These are phyloP conservation scores for Macaca mulatta DNA, from an alignment of 2,113 vertebrate genomes.

Conservation along the genomic window DNA sequence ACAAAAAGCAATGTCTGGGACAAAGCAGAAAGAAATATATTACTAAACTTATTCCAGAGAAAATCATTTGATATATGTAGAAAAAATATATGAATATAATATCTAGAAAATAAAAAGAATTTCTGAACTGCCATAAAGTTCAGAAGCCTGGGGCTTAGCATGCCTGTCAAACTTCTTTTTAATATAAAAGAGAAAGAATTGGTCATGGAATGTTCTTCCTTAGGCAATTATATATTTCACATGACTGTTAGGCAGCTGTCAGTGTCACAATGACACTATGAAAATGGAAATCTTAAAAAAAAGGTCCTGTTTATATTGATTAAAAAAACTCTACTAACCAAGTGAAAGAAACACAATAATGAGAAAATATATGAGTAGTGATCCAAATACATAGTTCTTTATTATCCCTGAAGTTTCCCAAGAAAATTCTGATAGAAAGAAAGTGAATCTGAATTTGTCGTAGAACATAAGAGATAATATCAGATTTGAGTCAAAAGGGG, in stretches of 20 bases:
- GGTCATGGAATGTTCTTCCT: constrained; percentile 64
- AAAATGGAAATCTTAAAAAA: constrained; percentile 69
- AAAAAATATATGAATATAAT: constrained; percentile 71
- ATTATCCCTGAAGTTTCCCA: constrained; percentile 49
- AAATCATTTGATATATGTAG: constrained; percentile 58
- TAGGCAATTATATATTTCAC: constrained; percentile 74
- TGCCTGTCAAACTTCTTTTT: constrained; percentile 76
- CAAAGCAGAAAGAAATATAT: constrained; percentile 51
- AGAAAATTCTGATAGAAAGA: constrained; percentile 45
- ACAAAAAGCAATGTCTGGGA: not conserved
- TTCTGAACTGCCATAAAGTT: constrained; percentile 72
- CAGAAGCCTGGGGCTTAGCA: constrained; percentile 66
- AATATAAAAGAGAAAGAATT: constrained; percentile 71
- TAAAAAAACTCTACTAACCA: constrained; percentile 39
- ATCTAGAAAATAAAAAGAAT: constrained; percentile 74
- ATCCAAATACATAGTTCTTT: constrained; percentile 37
- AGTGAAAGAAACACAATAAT: constrained; percentile 50
- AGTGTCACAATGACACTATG: constrained; percentile 68
- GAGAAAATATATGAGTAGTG: constrained; percentile 65
- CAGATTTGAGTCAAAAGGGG: not conserved
- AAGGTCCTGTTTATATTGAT: constrained; percentile 73
- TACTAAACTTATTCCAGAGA: constrained; percentile 46
- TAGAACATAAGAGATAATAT: not conserved
- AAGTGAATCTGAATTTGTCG: constrained; percentile 34
- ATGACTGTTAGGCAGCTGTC: constrained; percentile 71